A percentile compares a stretch with the other conserved stretches of the same genome.
Conservation (phyloP, 2,888 invertebrate genomes). For the Epinotia nisella region DNA sequence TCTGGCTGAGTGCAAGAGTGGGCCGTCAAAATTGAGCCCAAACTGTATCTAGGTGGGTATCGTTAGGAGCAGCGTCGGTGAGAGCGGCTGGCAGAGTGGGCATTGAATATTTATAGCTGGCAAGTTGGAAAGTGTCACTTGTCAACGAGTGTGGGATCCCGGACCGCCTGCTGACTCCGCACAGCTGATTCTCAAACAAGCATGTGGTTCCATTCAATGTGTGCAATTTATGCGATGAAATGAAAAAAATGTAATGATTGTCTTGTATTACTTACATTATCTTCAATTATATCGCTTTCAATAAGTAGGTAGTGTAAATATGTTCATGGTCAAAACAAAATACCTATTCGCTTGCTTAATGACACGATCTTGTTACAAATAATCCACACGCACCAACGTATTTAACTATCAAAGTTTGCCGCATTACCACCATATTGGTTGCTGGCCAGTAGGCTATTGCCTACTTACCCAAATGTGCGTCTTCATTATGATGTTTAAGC, state of each 20-base stretch:
- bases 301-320: slow-evolving; percentile 14
- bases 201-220: too few relatives aligned
- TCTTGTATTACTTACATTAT: not conserved
- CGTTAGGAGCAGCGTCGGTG: slow-evolving; percentile 53
- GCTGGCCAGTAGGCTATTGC: too few relatives aligned
- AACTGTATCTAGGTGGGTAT: slow-evolving; percentile 83
- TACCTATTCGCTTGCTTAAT: slow-evolving; percentile 1
- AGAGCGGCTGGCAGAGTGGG: slow-evolving; percentile 64
- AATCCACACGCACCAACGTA: slow-evolving; percentile 22
- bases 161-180: slow-evolving; percentile 52
- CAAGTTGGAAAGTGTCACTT: slow-evolving; percentile 76
- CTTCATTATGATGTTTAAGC: not conserved
- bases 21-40: slow-evolving; percentile 84
- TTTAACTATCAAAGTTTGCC: slow-evolving; percentile 32
- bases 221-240: slow-evolving; percentile 11
- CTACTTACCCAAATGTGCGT: slow-evolving; percentile 10
- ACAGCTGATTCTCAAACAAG: slow-evolving; percentile 73
- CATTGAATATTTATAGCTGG: slow-evolving; percentile 78
- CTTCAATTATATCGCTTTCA: slow-evolving; percentile 9
- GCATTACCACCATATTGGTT: slow-evolving; percentile 6
- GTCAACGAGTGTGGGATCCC: slow-evolving; percentile 53
- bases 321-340: slow-evolving; percentile 12
- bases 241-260: not conserved
- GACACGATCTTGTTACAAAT: slow-evolving; percentile 20
- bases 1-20: slow-evolving; percentile 72